phyloP scores from a whole-genome alignment of 2,797 vertebrate genomes.

The Enteromius fasciolatus region DNA sequence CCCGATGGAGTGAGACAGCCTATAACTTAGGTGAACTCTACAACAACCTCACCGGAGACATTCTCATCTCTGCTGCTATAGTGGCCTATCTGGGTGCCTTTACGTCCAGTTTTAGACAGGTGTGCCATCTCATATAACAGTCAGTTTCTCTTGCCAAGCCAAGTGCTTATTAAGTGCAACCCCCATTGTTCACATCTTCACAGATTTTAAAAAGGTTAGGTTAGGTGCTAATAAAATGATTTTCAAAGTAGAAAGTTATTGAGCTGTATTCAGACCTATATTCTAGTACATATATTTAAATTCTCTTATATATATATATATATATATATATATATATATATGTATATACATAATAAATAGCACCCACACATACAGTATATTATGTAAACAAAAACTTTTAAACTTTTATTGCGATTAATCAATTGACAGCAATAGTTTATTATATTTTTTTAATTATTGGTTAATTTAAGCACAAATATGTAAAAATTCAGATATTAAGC shows the following conservation, averaged over 20 bases:
- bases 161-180: neutral
- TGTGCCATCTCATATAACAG: conserved; percentile 56
- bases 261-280: neutral
- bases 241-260: neutral
- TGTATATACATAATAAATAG: no score
- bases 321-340: no score
- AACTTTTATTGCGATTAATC: no score
- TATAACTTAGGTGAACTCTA: conserved; percentile 81
- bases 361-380: no score
- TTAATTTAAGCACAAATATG: neutral
- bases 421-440: neutral
- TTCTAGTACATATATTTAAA: neutral
- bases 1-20: conserved; percentile 83
- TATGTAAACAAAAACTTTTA: no score
- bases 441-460: neutral
- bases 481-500: neutral
- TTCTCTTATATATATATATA: no score
- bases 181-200: neutral
- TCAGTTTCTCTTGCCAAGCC: neutral
- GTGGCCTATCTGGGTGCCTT: conserved; percentile 89
- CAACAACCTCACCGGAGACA: conserved; percentile 85
- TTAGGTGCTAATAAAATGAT: neutral
- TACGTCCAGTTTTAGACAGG: conserved; percentile 88
- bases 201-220: neutral
- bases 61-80: conserved; percentile 85